phyloP scores from a whole-genome alignment of 30 jellyfish, hydroid and myxozoan species.

The Cassiopea andromeda region DNA sequence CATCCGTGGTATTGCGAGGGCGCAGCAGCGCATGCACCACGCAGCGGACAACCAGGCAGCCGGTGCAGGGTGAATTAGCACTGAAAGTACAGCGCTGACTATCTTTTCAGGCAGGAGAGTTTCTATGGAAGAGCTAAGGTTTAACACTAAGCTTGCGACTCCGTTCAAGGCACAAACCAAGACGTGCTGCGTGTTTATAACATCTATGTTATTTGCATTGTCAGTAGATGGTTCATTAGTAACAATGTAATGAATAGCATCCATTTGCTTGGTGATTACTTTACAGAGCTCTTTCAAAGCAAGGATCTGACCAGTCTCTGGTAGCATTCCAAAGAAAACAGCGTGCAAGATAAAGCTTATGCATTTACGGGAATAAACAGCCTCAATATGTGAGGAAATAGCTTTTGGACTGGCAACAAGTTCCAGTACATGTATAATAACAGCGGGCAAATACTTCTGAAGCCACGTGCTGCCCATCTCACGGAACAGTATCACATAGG shows the following conservation, averaged over 20 bases:
- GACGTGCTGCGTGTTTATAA: conserved; percentile 90
- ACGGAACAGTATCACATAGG: conserved; percentile 91
- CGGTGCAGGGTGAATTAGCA: conserved; percentile 96
- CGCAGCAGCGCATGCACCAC: conserved; percentile 96
- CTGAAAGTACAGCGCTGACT: conserved; percentile 85
- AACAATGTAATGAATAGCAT: conserved; percentile 80
- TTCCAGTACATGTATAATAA: conserved; percentile 84
- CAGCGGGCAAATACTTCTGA: conserved; percentile 78
- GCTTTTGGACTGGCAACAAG: conserved; percentile 96
- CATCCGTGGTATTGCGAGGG: conserved; percentile 90
- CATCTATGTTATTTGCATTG: conserved; percentile 72
- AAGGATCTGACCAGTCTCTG: conserved; percentile 81
- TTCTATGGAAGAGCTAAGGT: conserved; percentile 87
- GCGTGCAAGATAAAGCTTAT: conserved; percentile 87
- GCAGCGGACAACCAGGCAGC: conserved; percentile 99
- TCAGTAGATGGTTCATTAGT: conserved; percentile 71
- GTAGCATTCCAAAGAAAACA: conserved; percentile 86
- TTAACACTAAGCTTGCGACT: conserved; percentile 81
- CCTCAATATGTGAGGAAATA: conserved; percentile 93
- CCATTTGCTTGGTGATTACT: conserved; percentile 88
- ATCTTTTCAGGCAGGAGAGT: conserved; percentile 69
- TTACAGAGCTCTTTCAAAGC: conserved; percentile 96
- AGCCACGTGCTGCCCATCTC: conserved; percentile 95
- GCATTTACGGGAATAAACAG: conserved; percentile 95
- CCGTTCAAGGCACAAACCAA: conserved; percentile 97